Base-by-base conservation (phyloP, 2,113 vertebrate genomes). In the Echinops telfairi region DNA sequence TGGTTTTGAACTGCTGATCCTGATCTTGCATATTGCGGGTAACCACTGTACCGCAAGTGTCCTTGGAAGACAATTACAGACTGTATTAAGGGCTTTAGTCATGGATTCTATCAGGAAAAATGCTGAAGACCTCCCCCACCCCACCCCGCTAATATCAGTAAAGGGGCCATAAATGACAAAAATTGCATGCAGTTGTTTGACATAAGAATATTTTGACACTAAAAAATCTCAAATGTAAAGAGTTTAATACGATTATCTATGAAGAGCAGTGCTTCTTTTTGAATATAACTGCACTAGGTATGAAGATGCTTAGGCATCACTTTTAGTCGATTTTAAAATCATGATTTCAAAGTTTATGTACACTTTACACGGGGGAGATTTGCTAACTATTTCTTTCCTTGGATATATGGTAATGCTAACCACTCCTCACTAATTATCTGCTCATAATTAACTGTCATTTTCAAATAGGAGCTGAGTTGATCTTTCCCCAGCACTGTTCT, bases 391-490 rank as follows among this genome's bases (percentile, higher is more conserved):
- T 90, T 95, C 76, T 87, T 58, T 83, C 47, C 33, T 68, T 82
- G 60, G 60, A 71, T 91, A 36, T 93, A 76, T 84, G 29, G 80
- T 19, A 90, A 84, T 78, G 33, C 11, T 60, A 90, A 57, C 16
- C 27, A 78, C 60, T 29, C 83, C 10, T 15, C 43, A 76, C 80
- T 96, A 97, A 97, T 96, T 96, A 96, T 93, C 89, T 97, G 91
- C 83, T 93, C 95, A 80, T 96, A 96, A 97, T 96, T 95, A 96
- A 86, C 83, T 91, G 88, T 93, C 93, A 97, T 47, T 89, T 85
- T 95, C 89, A 70, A 81, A 40, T 93, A 89, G 92, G 76, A 91
- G 77, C 77, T 77, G n/a, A 86, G 71, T 4, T 94, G 94, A 95
- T 94, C 91, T 96, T 90, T 89, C 47, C 77, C 77, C 29, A 89